Evolutionary conservation across 2,888 invertebrate genomes (phyloP).

Genomic region (Dasypolia templi): DNA sequence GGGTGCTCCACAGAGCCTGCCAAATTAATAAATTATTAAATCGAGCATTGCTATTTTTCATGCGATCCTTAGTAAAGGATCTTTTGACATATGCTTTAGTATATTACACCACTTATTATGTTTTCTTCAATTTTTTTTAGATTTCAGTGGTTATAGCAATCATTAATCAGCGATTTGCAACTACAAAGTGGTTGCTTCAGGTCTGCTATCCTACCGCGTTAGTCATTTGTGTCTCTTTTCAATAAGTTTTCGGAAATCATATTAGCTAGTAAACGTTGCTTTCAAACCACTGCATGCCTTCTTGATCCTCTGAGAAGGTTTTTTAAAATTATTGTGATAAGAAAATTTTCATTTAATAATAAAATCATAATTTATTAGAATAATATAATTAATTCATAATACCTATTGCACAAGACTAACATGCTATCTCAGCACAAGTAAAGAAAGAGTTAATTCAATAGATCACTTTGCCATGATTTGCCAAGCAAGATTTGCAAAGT

Average conservation of each 20-base stretch:
- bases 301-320: no score
- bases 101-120: not conserved
- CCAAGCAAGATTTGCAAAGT: not conserved
- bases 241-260: not conserved
- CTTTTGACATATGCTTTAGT: not conserved
- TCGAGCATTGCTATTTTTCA: not conserved
- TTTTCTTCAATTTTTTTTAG: not conserved
- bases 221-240: not conserved
- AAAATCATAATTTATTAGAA: not conserved
- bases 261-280: not conserved
- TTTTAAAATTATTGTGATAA: no score
- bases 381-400: not conserved
- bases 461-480: not conserved
- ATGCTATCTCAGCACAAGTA: not conserved
- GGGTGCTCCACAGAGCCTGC: not conserved
- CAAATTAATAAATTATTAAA: constrained; percentile 14
- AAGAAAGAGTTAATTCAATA: not conserved
- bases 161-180: not conserved
- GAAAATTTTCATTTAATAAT: not conserved
- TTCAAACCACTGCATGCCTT: not conserved
- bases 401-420: not conserved
- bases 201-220: not conserved
- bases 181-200: not conserved
- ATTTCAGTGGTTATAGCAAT: no score
- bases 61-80: not conserved